Percentiles rank a stretch among this genome's conserved stretches.
Conservation (phyloP, 2,888 invertebrate species). For the Heliconius ismenius region DNA sequence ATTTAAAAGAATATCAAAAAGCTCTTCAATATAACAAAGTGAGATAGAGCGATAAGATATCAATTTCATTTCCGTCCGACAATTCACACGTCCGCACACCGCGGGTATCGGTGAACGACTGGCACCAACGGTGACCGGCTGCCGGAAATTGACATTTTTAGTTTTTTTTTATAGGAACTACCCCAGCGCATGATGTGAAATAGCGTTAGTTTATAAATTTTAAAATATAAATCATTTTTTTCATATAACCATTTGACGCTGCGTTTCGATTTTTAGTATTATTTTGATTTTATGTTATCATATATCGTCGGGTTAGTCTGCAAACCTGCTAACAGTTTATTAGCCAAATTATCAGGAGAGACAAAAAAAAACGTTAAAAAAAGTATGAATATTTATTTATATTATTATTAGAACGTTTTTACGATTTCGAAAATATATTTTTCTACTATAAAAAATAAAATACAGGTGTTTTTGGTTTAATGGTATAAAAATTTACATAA, state of each 20-base stretch:
- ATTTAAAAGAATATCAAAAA: slow-evolving; percentile 24
- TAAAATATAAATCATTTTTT: neutral
- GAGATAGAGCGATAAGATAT: slow-evolving; percentile 34
- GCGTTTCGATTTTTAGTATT: too few relatives aligned
- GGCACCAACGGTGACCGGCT: slow-evolving; percentile 27
- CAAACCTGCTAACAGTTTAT: too few relatives aligned
- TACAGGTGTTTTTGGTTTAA: too few relatives aligned
- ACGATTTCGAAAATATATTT: too few relatives aligned
- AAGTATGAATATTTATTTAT: too few relatives aligned
- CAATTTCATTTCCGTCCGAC: slow-evolving; percentile 42
- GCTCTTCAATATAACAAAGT: slow-evolving; percentile 31
- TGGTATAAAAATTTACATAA: too few relatives aligned
- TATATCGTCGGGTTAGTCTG: too few relatives aligned
- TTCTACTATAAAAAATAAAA: too few relatives aligned
- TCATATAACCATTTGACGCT: neutral
- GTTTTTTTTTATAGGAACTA: slow-evolving; percentile 25
- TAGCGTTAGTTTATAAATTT: neutral
- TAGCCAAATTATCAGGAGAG: too few relatives aligned
- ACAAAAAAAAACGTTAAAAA: too few relatives aligned
- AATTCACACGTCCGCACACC: slow-evolving; percentile 39
- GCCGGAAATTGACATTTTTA: slow-evolving; percentile 39
- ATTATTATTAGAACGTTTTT: too few relatives aligned
- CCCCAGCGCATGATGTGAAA: neutral
- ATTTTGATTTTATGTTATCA: too few relatives aligned
- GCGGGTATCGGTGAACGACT: slow-evolving; percentile 40